Conservation (phyloP, 2,113 vertebrate species). For the Ophiodon elongatus region DNA sequence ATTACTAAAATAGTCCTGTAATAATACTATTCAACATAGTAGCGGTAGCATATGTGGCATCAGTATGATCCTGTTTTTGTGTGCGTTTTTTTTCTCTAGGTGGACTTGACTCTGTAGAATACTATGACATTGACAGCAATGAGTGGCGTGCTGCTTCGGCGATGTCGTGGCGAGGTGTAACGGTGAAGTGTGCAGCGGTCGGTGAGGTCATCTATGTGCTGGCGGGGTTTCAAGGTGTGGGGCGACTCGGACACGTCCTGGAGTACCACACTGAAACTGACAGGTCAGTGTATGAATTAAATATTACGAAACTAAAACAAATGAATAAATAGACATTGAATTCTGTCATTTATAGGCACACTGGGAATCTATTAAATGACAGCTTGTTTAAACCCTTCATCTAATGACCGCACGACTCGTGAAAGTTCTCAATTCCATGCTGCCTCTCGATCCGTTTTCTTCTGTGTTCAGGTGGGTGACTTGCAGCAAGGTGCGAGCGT, state of each 20-base stretch:
- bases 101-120: conserved; percentile 96
- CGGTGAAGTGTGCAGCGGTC: conserved; percentile 96
- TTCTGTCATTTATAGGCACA: background rate
- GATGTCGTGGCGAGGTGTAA: conserved; percentile 97
- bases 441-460: background rate
- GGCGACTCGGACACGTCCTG: conserved; percentile 93
- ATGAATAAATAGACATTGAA: background rate
- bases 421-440: background rate
- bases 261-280: conserved; percentile 96
- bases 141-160: conserved; percentile 94
- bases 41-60: background rate
- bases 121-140: conserved; percentile 93
- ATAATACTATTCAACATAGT: background rate
- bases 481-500: conserved; percentile 95
- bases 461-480: conserved; percentile 83
- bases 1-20: background rate
- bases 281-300: conserved; percentile 78
- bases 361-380: background rate
- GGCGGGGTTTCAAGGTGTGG: conserved; percentile 97
- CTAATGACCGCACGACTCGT: background rate
- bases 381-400: conserved; percentile 1
- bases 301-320: background rate
- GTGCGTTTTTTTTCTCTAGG: conserved; percentile 75
- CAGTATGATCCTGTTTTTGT: background rate
- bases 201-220: conserved; percentile 93